Evolutionary conservation across 1,140 invertebrate genomes (phyloP).

Genomic region (Platyscapa corneri): DNA sequence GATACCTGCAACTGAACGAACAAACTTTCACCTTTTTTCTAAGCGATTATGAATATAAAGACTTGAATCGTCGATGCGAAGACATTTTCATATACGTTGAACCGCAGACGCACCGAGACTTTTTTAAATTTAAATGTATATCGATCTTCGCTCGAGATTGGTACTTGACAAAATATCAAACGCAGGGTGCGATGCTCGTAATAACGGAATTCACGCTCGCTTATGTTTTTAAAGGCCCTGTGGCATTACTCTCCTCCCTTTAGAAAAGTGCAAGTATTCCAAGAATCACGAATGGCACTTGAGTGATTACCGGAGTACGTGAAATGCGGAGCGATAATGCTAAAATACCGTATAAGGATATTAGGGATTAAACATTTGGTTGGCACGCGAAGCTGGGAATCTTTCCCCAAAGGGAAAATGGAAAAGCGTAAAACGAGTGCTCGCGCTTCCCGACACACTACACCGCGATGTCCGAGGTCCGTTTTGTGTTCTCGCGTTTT

Average conservation of each 20-base stretch:
- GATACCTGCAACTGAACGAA: neutral
- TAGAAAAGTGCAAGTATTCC: neutral
- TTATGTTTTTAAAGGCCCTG: too few species aligned
- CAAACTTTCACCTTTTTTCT: neutral
- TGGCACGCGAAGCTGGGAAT: slow-evolving; percentile 32
- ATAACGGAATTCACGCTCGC: too few species aligned
- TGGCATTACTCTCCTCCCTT: too few species aligned
- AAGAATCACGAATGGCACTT: neutral
- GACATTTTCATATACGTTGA: too few species aligned
- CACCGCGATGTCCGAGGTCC: neutral
- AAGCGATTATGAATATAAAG: too few species aligned
- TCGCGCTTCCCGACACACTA: neutral
- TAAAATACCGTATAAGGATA: neutral
- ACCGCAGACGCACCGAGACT: too few species aligned
- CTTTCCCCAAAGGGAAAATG: slow-evolving; percentile 42
- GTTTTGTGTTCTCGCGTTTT: slow-evolving; percentile 59
- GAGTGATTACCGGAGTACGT: neutral
- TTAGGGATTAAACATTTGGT: slow-evolving; percentile 38
- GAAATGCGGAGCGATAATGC: slow-evolving; percentile 4
- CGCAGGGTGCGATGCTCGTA: too few species aligned
- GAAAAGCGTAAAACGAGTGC: neutral
- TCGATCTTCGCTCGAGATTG: too few species aligned
- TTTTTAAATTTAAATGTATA: too few species aligned
- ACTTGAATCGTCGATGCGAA: too few species aligned
- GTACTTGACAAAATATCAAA: too few species aligned